Base-by-base conservation (phyloP, 2,113 vertebrate genomes). In the Onychorhynchus coronatus region DNA sequence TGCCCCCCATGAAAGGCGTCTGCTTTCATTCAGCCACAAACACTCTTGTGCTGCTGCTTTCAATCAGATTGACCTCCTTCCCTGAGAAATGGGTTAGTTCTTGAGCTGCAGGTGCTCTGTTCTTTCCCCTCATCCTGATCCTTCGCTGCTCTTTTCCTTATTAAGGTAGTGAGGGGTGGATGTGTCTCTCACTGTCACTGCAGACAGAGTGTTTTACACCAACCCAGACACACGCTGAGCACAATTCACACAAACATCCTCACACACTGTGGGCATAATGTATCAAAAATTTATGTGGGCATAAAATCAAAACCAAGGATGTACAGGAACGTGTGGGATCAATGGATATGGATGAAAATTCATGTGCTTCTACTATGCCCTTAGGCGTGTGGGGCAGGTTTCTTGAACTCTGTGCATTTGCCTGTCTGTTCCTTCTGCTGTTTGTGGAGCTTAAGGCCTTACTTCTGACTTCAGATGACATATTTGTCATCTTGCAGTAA, bases 281-380 rank as follows among this genome's bases (percentile, higher is more conserved):
- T 14, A 12, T 59, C 31, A n/a, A n/a, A n/a, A n/a, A n/a, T n/a
- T n/a, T n/a, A n/a, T n/a, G n/a, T n/a, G n/a, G n/a, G n/a, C n/a
- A n/a, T 52, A 35, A 81, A 78, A 42, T 7, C 52, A 59, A 39
- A 86, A 11, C 9, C 8, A 68, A 33, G 30, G 24, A 6, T 49
- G 35, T 11, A 6, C 9, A 56, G 37, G 25, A 76, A 12, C 2
- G 0, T n/a, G 2, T 15, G 19, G 17, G 19, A 14, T 65, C 59
- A 44, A 46, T 39, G 74, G 58, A 14, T 31, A 3, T 1, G 0
- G 52, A 9, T 14, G 8, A 2, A 79, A 72, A 73, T 46, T 47
- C 74, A 4, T 8, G 0, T 41, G 27, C 21, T 56, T 62, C 15
- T 31, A 1, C 9, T 22, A 12, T 22, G 20, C 50, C 52, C 9